Evolutionary conservation across 2,888 invertebrate species (phyloP), one percentile per base, ranked within the genome.

Genomic region (Calephelis perditalis): DNA sequence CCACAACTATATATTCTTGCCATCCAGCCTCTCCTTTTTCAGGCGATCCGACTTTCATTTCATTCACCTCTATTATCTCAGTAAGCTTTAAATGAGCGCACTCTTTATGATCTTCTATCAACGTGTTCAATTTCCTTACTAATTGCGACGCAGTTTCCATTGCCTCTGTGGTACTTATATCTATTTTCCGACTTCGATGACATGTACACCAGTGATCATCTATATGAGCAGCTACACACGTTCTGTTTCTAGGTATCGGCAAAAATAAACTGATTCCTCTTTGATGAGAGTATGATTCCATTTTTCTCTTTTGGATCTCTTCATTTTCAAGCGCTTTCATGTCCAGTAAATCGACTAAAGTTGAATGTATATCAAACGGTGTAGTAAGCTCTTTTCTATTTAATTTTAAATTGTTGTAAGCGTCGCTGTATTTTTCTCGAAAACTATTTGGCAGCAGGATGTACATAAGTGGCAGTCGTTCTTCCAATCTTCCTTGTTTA

Each of bases 121-220:
- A 82, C 0, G 77, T 68, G 73, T 96, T 96, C 9, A 97, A 90
- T 66, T 92, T 81, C 11, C 81, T 71, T 0, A 96, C 86, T 15
- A 95, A 78, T 66, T 91, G 92, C 1, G 84, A 73, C 0, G 94
- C 94, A 1, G 92, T 93, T 57, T 90, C 79, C 26, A 81, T 72
- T 0, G 94, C 93, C 3, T 75, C 69, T 0, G 77, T 70, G 69
- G 92, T 91, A 46, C 91, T 86, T 0, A 84, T 79, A 0, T 88
- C 76, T 7, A 95, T 73, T 60, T 91, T 86, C 47, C 84, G 78
- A 6, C 74, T 69, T 91, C 87, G 76, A 93, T 94, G 94, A 68
- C 98, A 98, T 8, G 96, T 94, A 78, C 97, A 98, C 95, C 95
- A 97, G 76, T 96, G 95, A 12, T 94, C 92, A 0, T 93, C 92